Evolutionary conservation across 2,888 invertebrate genomes (phyloP).

Genomic region (Tetragonula carbonaria): DNA sequence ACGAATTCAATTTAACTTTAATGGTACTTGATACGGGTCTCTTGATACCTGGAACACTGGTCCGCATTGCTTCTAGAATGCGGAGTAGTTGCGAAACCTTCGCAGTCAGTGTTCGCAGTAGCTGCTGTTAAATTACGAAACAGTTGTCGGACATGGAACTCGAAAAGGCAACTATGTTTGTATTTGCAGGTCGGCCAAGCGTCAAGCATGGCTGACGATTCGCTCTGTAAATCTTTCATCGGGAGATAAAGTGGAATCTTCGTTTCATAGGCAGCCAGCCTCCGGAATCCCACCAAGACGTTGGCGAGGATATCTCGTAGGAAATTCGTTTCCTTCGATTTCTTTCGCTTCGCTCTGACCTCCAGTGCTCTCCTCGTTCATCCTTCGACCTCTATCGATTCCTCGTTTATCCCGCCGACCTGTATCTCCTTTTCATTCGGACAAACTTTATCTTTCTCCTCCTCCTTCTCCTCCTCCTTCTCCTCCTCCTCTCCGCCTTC

Average conservation of each 20-base stretch:
- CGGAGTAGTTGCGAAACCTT: slow-evolving; percentile 5
- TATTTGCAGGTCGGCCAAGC: neutral
- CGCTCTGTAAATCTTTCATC: slow-evolving; percentile 64
- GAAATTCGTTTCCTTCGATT: slow-evolving; percentile 47
- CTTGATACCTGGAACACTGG: neutral
- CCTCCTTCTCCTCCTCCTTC: slow-evolving; percentile 10
- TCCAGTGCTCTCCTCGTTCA: slow-evolving; percentile 13
- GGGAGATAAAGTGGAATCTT: slow-evolving; percentile 60
- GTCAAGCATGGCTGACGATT: slow-evolving; percentile 46
- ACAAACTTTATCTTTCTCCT: slow-evolving; percentile 30
- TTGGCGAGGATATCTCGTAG: slow-evolving; percentile 34
- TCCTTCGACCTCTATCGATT: slow-evolving; percentile 45
- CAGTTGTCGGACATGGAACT: slow-evolving; percentile 30
- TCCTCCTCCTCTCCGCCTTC: neutral
- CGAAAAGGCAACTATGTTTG: slow-evolving; percentile 34
- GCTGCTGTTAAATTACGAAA: slow-evolving; percentile 53
- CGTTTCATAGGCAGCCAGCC: slow-evolving; percentile 50
- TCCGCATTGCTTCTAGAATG: slow-evolving; percentile 20
- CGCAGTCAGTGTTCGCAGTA: slow-evolving; percentile 24
- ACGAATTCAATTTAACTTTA: slow-evolving; percentile 56
- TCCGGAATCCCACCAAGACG: slow-evolving; percentile 39
- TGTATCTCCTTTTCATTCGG: slow-evolving; percentile 20
- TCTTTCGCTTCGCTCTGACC: slow-evolving; percentile 7
- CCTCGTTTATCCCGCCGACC: slow-evolving; percentile 34
- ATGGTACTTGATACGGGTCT: slow-evolving; percentile 42